Evolutionary conservation across 1,140 invertebrate genomes (phyloP).

Genomic region (Calephelis virginiensis): DNA sequence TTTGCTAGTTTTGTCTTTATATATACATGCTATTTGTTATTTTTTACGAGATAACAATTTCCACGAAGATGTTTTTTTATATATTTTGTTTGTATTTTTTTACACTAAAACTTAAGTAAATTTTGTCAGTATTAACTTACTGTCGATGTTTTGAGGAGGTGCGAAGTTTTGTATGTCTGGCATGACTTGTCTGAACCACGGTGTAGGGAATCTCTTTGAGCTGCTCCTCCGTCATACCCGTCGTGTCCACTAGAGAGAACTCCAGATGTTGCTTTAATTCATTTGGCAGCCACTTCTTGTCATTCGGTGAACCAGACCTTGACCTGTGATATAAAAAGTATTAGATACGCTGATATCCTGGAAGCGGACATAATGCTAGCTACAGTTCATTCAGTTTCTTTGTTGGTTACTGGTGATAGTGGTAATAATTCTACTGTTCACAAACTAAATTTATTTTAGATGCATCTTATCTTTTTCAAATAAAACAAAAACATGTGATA

Average conservation of each 20-base stretch:
- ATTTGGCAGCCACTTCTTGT: conserved; percentile 84
- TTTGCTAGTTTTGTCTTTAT: no score
- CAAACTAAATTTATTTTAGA: no score
- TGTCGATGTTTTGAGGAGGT: conserved; percentile 73
- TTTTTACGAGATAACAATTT: no score
- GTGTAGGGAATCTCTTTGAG: conserved; percentile 95
- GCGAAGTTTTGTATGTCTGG: conserved; percentile 79
- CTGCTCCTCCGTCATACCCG: conserved; percentile 92
- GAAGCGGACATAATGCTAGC: neutral
- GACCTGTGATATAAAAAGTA: conserved; percentile 63
- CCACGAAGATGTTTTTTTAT: no score
- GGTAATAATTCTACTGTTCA: no score
- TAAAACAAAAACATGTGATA: no score
- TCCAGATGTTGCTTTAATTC: conserved; percentile 91
- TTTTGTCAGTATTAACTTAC: conserved; percentile 40
- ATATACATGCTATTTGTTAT: no score
- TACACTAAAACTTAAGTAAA: neutral
- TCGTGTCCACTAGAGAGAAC: conserved; percentile 92
- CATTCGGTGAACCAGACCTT: conserved; percentile 84
- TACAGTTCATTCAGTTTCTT: neutral
- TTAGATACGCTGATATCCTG: neutral
- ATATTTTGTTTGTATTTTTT: neutral
- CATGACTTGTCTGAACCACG: conserved; percentile 87
- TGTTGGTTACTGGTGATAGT: no score
- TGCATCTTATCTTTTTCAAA: no score